Evolutionary conservation across 2,888 invertebrate species (phyloP), one percentile per base, ranked within the genome.

Genomic region (Adineta ricciae): DNA sequence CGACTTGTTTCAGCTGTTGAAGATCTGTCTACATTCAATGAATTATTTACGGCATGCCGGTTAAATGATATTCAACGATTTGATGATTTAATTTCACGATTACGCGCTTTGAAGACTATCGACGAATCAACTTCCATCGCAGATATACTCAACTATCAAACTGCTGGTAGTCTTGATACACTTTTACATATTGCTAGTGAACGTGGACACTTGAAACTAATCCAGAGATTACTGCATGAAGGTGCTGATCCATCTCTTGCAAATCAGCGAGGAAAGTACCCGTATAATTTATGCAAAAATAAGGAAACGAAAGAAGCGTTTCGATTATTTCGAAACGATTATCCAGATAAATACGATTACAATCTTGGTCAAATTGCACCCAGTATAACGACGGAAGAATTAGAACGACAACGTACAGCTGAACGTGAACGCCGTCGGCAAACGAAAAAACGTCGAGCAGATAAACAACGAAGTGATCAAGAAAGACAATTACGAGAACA

Each of bases 261-360:
- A 5, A 83, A 85, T 78, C 56, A 73, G 94, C 94, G 90, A 92
- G 92, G 93, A 38, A 93, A 93, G 88, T 93, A 94, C 0, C 93
- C 95, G 0, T 95, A 94, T 90, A 92, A 93, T n/a, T 92, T 93
- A 36, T 92, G 94, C 0, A 92, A 92, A 7, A 93, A 93, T 88
- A 93, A 93, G 86, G 92, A 93, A 87, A 93, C 93, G 1, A 92
- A 94, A 87, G 92, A 94, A 87, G 92, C 92, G 8, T 94, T 94
- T 90, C 92, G 94, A 87, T 90, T 93, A 88, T 95, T 94, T 90
- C 93, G 94, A 89, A 93, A 92, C 0, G 91, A 92, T 50, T 92
- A 92, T 90, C 95, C 95, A 0, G 93, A 94, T 2, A 93, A 92
- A 50, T 78, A 72, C 50, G n/a, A 83, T 86, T n/a, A 54, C 78